Evolutionary conservation across 2,888 invertebrate species (phyloP), one percentile per base, ranked within the genome.

Genomic region (Latrodectus elegans): DNA sequence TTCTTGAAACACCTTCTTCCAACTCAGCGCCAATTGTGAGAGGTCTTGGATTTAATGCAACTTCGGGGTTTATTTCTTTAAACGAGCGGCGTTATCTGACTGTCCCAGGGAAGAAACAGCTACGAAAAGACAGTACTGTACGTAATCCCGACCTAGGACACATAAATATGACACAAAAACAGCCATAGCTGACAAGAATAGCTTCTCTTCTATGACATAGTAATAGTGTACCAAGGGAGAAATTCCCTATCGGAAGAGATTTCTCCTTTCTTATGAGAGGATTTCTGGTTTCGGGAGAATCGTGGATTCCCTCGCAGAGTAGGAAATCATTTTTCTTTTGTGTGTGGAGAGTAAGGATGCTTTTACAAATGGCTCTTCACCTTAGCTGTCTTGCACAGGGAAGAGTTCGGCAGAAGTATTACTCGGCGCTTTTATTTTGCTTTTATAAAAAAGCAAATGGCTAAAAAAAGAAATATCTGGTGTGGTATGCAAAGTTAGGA

Each of bases 111-210:
- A 83, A 84, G 83, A n/a, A 8, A 26, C 53, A 52, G 64, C 74
- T 67, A 67, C 67, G 65, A 52, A 73, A 83, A 83, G 64, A 77
- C 84, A 77, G 72, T 65, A 53, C 72, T 53, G 72, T 72, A 72
- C 77, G 55, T 84, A 84, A 84, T 84, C 77, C 84, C 51, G 70
- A 71, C 64, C 73, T 70, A 55, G 55, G 22, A 67, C 67, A 84
- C 77, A 84, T 84, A 84, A 84, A 84, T 84, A 84, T 84, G 77
- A 77, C 84, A 84, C 77, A 77, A 67, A 84, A 84, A 78, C 73
- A 71, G 84, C 72, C 73, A 72, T 53, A 26, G 84, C 26, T 84
- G 84, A 84, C 84, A 84, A 84, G 84, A 84, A 84, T 72, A 68
- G 67, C 72, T 67, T 71, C 73, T 67, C 65, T 38, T 65, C 84